These are phyloP conservation scores for Anagrus nilaparvatae DNA, from an alignment of 1,140 invertebrate genomes.

Conservation along the genomic window DNA sequence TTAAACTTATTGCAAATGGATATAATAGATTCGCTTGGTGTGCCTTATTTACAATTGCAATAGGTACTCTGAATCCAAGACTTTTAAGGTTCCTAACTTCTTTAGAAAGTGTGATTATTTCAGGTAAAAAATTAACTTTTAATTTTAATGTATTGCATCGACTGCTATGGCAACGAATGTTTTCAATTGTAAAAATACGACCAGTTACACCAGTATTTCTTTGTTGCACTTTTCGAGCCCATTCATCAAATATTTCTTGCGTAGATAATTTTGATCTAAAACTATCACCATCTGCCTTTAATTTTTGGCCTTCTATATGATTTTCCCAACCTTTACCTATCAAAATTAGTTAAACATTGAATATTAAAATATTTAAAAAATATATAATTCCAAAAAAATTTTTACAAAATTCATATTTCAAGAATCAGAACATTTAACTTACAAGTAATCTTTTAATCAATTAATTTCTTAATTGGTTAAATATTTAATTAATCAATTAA, in stretches of 20 bases:
- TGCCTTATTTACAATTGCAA: conserved; percentile 97
- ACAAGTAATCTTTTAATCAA: too few species aligned
- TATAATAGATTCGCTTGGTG: conserved; percentile 98
- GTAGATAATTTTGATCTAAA: conserved; percentile 93
- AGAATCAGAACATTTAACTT: too few species aligned
- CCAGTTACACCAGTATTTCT: conserved; percentile 88
- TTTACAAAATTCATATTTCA: too few species aligned
- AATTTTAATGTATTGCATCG: conserved; percentile 84
- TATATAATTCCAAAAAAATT: too few species aligned
- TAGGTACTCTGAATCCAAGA: conserved; percentile 90
- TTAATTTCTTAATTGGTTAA: too few species aligned
- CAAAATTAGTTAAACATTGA: too few species aligned
- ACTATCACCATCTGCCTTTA: conserved; percentile 96
- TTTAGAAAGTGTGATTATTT: conserved; percentile 96
- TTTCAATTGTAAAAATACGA: conserved; percentile 91
- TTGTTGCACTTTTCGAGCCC: conserved; percentile 90
- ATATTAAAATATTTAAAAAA: too few species aligned
- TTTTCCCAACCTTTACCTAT: conserved; percentile 95
- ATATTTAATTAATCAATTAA: too few species aligned
- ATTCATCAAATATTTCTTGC: conserved; percentile 95
- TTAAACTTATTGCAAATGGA: conserved; percentile 96
- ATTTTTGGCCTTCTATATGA: conserved; percentile 96
- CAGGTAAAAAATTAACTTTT: conserved; percentile 94
- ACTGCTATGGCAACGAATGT: conserved; percentile 66
- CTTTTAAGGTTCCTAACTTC: conserved; percentile 97